Conservation (phyloP, 2,888 invertebrate genomes). For the Sarcophaga carnaria region DNA sequence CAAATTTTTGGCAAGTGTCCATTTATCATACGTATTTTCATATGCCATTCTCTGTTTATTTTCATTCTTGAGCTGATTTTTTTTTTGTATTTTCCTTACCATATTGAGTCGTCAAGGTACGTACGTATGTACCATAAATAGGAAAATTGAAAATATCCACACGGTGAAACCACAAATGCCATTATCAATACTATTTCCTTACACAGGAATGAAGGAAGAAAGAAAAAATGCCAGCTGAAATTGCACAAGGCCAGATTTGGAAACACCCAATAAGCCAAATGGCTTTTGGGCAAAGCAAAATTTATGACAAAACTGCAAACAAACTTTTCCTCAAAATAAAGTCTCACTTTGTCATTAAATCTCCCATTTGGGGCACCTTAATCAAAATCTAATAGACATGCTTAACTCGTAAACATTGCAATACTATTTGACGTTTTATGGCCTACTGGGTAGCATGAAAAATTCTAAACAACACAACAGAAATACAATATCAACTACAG, state of each 20-base stretch:
- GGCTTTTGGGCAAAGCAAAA: too few relatives aligned
- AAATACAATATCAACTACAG: neutral
- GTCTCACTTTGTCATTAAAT: too few relatives aligned
- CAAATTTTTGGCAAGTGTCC: slow-evolving; percentile 64
- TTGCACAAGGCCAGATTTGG: neutral
- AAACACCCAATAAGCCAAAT: too few relatives aligned
- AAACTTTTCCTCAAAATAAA: too few relatives aligned
- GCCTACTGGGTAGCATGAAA: neutral
- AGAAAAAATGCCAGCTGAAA: neutral
- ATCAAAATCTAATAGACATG: too few relatives aligned
- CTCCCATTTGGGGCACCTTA: too few relatives aligned
- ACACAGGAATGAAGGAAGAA: neutral
- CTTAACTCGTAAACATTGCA: too few relatives aligned
- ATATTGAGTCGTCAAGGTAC: slow-evolving; percentile 32
- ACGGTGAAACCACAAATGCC: slow-evolving; percentile 41
- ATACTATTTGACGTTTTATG: too few relatives aligned
- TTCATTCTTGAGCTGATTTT: too few relatives aligned
- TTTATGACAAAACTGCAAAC: too few relatives aligned
- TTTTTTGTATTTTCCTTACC: slow-evolving; percentile 19
- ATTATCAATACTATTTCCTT: slow-evolving; percentile 48
- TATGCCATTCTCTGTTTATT: slow-evolving; percentile 22
- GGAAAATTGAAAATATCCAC: neutral
- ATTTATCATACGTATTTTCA: slow-evolving; percentile 49
- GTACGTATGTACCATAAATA: neutral
- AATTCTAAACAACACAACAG: neutral